Conservation (phyloP, 2,888 invertebrate species). For the Sesia apiformis region DNA sequence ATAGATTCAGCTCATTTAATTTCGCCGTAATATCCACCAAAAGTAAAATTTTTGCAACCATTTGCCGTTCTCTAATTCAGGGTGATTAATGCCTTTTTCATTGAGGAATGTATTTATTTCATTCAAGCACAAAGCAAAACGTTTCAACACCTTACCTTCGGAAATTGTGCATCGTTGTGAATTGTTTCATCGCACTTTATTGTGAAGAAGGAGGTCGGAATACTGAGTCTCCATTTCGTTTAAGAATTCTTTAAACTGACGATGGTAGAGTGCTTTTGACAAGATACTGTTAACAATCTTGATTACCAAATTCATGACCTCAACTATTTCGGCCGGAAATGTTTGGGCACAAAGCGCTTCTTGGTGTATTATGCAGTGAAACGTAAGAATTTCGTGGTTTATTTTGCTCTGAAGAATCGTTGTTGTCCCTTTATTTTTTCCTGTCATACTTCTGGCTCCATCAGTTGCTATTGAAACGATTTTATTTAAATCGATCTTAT, state of each 20-base stretch:
- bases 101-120: slow-evolving; percentile 6
- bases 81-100: slow-evolving; percentile 12
- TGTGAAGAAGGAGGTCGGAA: slow-evolving; percentile 8
- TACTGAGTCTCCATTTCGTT: slow-evolving; percentile 6
- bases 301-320: slow-evolving; percentile 17
- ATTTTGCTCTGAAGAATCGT: slow-evolving; percentile 4
- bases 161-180: no score
- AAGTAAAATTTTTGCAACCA: slow-evolving; percentile 11
- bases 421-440: slow-evolving; percentile 2
- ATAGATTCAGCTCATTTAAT: slow-evolving; percentile 18
- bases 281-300: slow-evolving; percentile 15
- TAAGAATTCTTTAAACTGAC: slow-evolving; percentile 5
- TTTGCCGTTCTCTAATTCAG: slow-evolving; percentile 14
- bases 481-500: slow-evolving; percentile 7
- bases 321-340: slow-evolving; percentile 15
- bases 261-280: slow-evolving; percentile 3
- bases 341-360: slow-evolving; percentile 16
- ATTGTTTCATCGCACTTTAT: slow-evolving; percentile 7
- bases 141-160: slow-evolving; percentile 7
- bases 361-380: slow-evolving; percentile 5
- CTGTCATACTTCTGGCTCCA: slow-evolving; percentile 4
- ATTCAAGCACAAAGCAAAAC: slow-evolving; percentile 6
- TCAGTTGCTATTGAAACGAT: slow-evolving; percentile 6
- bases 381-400: slow-evolving; percentile 10
- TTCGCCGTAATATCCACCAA: slow-evolving; percentile 4